phyloP scores from a whole-genome alignment of 2,888 invertebrate genomes.

The Clivina fossor region DNA sequence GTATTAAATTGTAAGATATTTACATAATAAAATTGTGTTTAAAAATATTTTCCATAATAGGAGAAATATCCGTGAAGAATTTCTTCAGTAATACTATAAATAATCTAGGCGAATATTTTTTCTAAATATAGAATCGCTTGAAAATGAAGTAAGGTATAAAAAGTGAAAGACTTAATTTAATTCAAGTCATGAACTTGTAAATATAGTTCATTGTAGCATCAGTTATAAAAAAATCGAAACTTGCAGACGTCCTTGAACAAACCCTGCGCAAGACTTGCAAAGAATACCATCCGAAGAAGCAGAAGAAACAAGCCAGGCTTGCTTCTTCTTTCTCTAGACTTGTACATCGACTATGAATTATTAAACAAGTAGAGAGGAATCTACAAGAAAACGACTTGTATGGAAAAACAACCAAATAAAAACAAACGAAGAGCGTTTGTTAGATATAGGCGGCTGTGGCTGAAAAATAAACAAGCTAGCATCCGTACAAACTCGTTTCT shows the following conservation, averaged over 20 bases:
- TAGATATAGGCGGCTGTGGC: too few species aligned
- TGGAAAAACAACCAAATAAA: constrained; percentile 14
- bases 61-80: too few species aligned
- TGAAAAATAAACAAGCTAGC: constrained; percentile 21
- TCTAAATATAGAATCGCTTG: too few species aligned
- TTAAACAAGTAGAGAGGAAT: constrained; percentile 10
- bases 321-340: constrained; percentile 6
- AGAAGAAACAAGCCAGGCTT: too few species aligned
- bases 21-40: too few species aligned
- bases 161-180: constrained; percentile 7
- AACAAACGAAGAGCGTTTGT: constrained; percentile 5
- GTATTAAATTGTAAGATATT: too few species aligned
- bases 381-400: constrained; percentile 5
- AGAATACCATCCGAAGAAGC: constrained; percentile 5
- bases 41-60: too few species aligned
- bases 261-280: constrained; percentile 7
- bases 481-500: constrained; percentile 25
- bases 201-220: constrained; percentile 21
- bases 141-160: too few species aligned
- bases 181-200: constrained; percentile 2
- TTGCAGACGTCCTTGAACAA: constrained; percentile 25
- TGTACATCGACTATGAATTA: constrained; percentile 25
- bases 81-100: too few species aligned
- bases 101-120: too few species aligned
- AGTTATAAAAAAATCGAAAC: constrained; percentile 3